Evolutionary conservation across 2,113 vertebrate genomes (phyloP), one percentile per base, ranked within the genome.

Genomic region (Phodopus roborovskii): DNA sequence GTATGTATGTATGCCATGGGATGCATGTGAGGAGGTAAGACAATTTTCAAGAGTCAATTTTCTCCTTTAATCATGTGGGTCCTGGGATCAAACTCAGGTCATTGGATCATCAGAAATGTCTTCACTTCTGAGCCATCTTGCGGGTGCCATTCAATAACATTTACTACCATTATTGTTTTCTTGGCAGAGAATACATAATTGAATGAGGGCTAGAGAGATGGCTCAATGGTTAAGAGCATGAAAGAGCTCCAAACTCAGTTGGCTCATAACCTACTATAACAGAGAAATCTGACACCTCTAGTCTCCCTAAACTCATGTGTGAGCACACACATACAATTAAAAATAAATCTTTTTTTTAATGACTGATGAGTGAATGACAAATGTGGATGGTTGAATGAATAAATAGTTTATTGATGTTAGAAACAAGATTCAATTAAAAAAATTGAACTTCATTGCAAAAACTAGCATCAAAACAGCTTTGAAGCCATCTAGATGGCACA

Each of bases 341-440:
- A 53, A 81, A 56, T 39, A 82, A 82, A 28, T 42, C 79, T 28
- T 60, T 45, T 62, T 30, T 10, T 3, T 28, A 83, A 42, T 42
- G n/a, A 83, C 8, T 62, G 81, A 30, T 45, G 26, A 64, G 36
- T 84, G 39, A 45, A 45, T 30, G 39, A 22, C 39, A 66, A 45
- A 66, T 24, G 11, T 22, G 62, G 33, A 66, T 36, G 62, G 62
- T 48, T 48, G 42, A 85, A 68, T 68, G 62, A 85, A 50, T 85
- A 66, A 71, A 93, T 26, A 91, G 64, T 58, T 94, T 85, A 58
- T 53, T 91, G 90, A 77, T 48, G 60, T 39, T 68, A 60, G 68
- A 90, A 92, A 96, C 19, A 91, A 88, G 33, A 92, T 94, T 96
- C 86, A 81, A 85, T n/a, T 83, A 78, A 89, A 89, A 89, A 89